Evolutionary conservation across 2,888 invertebrate genomes (phyloP), one percentile per base, ranked within the genome.

Genomic region (Apotomis capreana): DNA sequence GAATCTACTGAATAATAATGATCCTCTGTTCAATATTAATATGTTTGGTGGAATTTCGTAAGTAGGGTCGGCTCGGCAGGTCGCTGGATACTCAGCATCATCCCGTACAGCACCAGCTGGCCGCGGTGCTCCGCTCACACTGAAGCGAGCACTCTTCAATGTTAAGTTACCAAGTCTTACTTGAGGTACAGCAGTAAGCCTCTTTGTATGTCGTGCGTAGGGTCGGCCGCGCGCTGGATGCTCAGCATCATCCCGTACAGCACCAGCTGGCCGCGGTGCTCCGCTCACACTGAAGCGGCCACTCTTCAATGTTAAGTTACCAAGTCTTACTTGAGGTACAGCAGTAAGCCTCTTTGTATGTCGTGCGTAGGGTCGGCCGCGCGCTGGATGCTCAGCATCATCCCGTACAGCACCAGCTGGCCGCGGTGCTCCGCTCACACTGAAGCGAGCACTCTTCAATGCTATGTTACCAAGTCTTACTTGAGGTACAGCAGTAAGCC

Each of bases 181-280:
- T 89, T 92, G n/a, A 99, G 93, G 87, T 99, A 99, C 0, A 99
- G 92, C 8, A 99, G 91, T 9, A 99, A 87, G 0, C 98, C 98
- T 2, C 84, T 79, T 62, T 90, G 90, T 12, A 95, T 93, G 1
- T 95, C 92, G 0, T 95, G 94, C 4, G 95, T 90, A 63, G 95
- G 95, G 0, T 96, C 95, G 2, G 95, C 94, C 0, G 76, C 76
- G 8, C 84, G 79, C 70, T 87, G 87, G 61, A 95, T 89, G 4
- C 93, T 93, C 91, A n/a, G n/a, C n/a, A 99, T 98, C 96, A 99
- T 96, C 54, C 96, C 95, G 84, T 99, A 99, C 64, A 99, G 88
- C 57, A 97, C 95, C 12, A 99, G 94, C 89, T 99, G 99, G 0
- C 98, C 99, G 78, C 96, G 95, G 84, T 99, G 99, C 81, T 99